These are phyloP conservation scores for Tragelaphus imberbis DNA, from an alignment of 2,113 vertebrate species.

Conservation along the genomic window DNA sequence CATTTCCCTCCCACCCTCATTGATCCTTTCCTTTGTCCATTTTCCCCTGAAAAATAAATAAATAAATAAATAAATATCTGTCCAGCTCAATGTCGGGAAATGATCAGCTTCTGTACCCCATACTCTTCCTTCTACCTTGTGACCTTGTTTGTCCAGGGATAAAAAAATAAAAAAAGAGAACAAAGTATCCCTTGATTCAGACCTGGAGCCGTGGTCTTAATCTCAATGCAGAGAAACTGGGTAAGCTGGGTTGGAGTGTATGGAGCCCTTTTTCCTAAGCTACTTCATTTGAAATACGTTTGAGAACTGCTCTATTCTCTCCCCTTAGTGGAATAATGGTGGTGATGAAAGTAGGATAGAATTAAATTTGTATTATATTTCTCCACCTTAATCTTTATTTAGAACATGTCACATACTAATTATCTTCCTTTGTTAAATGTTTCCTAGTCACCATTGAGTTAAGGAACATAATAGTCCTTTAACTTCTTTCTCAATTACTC, in stretches of 20 bases:
- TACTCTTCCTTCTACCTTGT: not conserved
- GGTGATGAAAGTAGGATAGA: not conserved
- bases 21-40: too few species aligned
- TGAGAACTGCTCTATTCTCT: not conserved
- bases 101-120: not conserved
- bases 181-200: not conserved
- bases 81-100: not conserved
- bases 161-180: too few species aligned
- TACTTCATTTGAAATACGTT: not conserved
- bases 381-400: not conserved
- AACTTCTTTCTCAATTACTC: not conserved
- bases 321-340: not conserved
- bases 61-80: not conserved
- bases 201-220: not conserved
- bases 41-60: too few species aligned
- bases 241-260: fast-evolving
- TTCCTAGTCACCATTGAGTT: not conserved
- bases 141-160: not conserved
- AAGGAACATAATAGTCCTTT: not conserved
- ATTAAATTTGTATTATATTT: not conserved
- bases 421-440: not conserved
- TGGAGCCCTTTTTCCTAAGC: not conserved
- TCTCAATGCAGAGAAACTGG: not conserved
- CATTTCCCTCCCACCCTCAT: too few species aligned
- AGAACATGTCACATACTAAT: not conserved